Evolutionary conservation across 2,113 vertebrate genomes (phyloP), one percentile per base, ranked within the genome.

Genomic region (Copsychus sechellarum): DNA sequence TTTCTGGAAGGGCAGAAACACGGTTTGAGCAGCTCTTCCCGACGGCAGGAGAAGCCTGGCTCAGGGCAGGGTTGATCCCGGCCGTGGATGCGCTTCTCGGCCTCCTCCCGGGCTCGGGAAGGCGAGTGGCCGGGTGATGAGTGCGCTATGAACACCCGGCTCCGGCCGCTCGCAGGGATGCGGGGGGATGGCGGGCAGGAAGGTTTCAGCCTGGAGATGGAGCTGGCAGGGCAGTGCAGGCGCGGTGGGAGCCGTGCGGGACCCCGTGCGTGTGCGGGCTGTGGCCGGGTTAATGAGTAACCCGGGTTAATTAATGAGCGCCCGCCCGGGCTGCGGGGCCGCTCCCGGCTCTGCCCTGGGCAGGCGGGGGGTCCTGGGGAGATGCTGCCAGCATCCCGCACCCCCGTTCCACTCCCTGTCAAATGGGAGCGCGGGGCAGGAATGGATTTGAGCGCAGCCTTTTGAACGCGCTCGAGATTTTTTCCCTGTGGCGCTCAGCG

Each of bases 381-480:
- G 25, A 36, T 13, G 43, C 12, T 24, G 11, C 22, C 3, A 0
- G 62, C 1, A 0, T 12, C 67, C 69, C 1, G 0, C 20, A 2
- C 21, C 86, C 62, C 58, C 3, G 1, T 64, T 69, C 20, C 14
- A 7, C 42, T 26, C 24, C n/a, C 79, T 92, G 5, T 65, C 11
- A 83, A 82, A 58, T 12, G 48, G 66, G 62, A 31, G 45, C 20
- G 0, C 0, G 2, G 45, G 24, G 33, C 3, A 3, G 18, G 51
- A 31, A 67, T 6, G n/a, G 77, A 47, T 76, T 47, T 31, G 33
- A 84, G 81, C 29, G 9, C 72, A 64, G 65, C n/a, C 42, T 56
- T 86, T 67, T 24, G 48, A 31, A 86, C 62, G 38, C 1, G 21
- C 54, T 66, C 0, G 5, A 72, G 69, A 42, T 19, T 83, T 81